Evolutionary conservation across 2,113 vertebrate species (phyloP).

Genomic region (Microtus montanus): DNA sequence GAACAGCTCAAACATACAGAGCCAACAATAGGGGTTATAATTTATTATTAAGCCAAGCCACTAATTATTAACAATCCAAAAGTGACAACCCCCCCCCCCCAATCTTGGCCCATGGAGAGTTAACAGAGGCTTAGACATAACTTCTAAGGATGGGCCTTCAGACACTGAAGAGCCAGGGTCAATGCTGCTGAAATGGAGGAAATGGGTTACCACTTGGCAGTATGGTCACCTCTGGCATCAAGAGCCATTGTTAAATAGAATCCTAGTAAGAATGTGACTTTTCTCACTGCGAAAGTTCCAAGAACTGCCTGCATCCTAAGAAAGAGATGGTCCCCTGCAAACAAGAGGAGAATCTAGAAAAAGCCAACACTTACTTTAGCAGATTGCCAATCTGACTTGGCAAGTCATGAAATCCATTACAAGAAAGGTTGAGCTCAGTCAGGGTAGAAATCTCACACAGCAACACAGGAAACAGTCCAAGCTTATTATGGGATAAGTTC

Average conservation of each 20-base stretch:
- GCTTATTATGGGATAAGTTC: slow-evolving; percentile 96
- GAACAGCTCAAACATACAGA: slow-evolving; percentile 22
- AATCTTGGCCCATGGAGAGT: not conserved
- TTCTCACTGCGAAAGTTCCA: slow-evolving; percentile 31
- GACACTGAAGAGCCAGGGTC: not conserved
- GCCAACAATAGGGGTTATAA: not conserved
- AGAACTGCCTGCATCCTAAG: slow-evolving; percentile 25
- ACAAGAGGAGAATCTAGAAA: slow-evolving; percentile 14
- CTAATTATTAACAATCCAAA: slow-evolving; percentile 33
- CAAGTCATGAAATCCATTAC: slow-evolving; percentile 90
- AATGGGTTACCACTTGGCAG: not conserved
- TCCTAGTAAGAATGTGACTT: slow-evolving; percentile 12
- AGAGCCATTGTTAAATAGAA: slow-evolving; percentile 12
- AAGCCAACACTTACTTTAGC: slow-evolving; percentile 88
- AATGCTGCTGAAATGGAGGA: not conserved
- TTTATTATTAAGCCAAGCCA: not conserved
- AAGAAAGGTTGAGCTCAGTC: slow-evolving; percentile 95
- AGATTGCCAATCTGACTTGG: slow-evolving; percentile 91
- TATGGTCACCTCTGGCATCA: not conserved
- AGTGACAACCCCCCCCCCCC: not conserved
- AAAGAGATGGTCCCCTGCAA: not conserved
- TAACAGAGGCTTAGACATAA: not conserved
- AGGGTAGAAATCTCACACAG: slow-evolving; percentile 94
- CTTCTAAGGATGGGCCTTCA: not conserved
- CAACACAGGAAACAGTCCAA: slow-evolving; percentile 92